Conservation (phyloP, 2,113 vertebrate species). For the Patagioenas fasciata region DNA sequence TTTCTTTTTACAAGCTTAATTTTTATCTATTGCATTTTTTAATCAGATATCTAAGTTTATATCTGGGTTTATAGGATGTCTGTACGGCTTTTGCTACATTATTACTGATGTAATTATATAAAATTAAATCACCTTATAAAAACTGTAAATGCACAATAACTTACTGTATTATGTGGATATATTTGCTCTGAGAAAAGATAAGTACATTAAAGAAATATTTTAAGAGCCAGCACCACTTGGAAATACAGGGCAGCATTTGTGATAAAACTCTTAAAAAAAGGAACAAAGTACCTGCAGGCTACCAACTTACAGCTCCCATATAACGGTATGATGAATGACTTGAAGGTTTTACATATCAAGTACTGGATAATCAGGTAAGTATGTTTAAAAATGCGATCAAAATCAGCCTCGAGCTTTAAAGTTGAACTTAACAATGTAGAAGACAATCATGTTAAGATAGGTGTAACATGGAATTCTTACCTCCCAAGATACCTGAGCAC, state of each 20-base stretch:
- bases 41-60: not conserved
- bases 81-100: conserved; percentile 9
- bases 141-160: not conserved
- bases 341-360: not conserved
- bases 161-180: not conserved
- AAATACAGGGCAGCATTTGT: not conserved
- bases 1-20: not conserved
- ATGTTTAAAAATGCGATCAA: not conserved
- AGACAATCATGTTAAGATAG: not conserved
- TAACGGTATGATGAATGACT: not conserved
- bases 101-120: conserved; percentile 17
- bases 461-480: conserved; percentile 70
- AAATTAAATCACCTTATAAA: conserved; percentile 21
- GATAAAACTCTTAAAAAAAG: not conserved
- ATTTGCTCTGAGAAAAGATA: not conserved
- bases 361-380: not conserved
- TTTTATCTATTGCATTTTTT: not conserved
- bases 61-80: conserved; percentile 26
- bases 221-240: not conserved
- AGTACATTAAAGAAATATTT: not conserved
- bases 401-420: not conserved
- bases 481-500: conserved; percentile 92
- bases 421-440: not conserved
- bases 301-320: not conserved
- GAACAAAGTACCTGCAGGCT: not conserved